phyloP scores from a whole-genome alignment of 37 sponge, comb jelly and placozoan genomes.

The Crambe crambe region DNA sequence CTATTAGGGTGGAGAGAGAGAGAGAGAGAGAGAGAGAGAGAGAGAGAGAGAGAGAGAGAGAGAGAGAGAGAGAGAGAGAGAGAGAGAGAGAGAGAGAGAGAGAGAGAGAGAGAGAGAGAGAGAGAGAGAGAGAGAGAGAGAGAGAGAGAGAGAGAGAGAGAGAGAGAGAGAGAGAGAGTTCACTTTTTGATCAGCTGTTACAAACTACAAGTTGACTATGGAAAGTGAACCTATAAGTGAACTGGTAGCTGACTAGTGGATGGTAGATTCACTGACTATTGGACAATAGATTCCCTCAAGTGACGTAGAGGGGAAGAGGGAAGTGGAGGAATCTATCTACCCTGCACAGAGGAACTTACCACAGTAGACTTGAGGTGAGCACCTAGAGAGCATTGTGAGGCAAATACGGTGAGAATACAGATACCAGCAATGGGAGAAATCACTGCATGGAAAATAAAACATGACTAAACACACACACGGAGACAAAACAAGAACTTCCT shows the following conservation, averaged over 20 bases:
- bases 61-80: constrained; percentile 29
- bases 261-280: too few relatives aligned
- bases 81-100: constrained; percentile 41
- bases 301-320: too few relatives aligned
- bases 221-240: too few relatives aligned
- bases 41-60: constrained; percentile 4
- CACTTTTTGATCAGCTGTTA: too few relatives aligned
- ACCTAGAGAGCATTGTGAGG: constrained; percentile 15
- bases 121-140: constrained; percentile 40
- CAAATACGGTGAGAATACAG: constrained; percentile 42
- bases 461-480: too few relatives aligned
- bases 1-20: constrained; percentile 29
- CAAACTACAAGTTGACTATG: too few relatives aligned
- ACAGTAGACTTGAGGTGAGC: constrained; percentile 28
- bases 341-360: too few relatives aligned
- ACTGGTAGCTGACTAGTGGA: too few relatives aligned
- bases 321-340: too few relatives aligned
- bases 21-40: constrained; percentile 35
- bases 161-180: constrained; percentile 13
- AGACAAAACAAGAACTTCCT: too few relatives aligned
- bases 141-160: constrained; percentile 19
- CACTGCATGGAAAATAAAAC: constrained; percentile 7
- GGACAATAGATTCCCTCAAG: too few relatives aligned
- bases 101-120: constrained; percentile 24
- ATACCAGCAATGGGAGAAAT: constrained; percentile 48